Conservation (phyloP, 92 coral and sea anemone genomes). For the Porites cylindrica region DNA sequence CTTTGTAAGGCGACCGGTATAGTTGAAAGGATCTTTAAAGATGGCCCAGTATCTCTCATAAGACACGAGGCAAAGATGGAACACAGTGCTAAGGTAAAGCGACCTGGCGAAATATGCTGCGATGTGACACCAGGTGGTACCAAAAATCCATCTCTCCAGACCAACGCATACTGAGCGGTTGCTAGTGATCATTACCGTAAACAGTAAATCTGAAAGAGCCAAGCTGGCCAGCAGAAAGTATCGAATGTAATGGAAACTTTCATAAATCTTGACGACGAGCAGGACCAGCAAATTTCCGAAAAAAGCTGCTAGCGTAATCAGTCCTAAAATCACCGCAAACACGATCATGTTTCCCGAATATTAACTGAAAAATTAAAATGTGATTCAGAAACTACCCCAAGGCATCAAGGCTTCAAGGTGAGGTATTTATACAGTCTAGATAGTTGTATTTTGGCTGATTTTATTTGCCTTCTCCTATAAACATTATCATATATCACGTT, state of each 20-base stretch:
- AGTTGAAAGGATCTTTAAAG: slow-evolving; percentile 4
- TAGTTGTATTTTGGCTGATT: no score
- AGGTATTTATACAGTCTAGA: no score
- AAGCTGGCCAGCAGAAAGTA: slow-evolving; percentile 12
- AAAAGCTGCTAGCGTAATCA: background rate
- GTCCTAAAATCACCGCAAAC: background rate
- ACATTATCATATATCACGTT: no score
- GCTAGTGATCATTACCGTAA: background rate
- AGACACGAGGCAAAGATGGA: slow-evolving; percentile 27
- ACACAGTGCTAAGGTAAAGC: background rate
- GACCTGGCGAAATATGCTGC: background rate
- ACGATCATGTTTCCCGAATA: background rate
- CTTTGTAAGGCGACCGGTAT: background rate
- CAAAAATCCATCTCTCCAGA: slow-evolving; percentile 8
- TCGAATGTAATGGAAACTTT: background rate
- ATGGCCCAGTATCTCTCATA: slow-evolving; percentile 13
- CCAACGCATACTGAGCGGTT: background rate
- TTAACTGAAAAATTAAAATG: no score
- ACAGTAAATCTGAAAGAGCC: slow-evolving; percentile 14
- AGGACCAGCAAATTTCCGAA: slow-evolving; percentile 16
- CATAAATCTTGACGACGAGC: background rate
- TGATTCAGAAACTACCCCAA: no score
- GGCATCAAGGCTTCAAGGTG: background rate
- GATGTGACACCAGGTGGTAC: slow-evolving; percentile 4
- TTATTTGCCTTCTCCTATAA: no score